Conservation (phyloP, 2,888 invertebrate genomes). For the Cheilosia scutellata region DNA sequence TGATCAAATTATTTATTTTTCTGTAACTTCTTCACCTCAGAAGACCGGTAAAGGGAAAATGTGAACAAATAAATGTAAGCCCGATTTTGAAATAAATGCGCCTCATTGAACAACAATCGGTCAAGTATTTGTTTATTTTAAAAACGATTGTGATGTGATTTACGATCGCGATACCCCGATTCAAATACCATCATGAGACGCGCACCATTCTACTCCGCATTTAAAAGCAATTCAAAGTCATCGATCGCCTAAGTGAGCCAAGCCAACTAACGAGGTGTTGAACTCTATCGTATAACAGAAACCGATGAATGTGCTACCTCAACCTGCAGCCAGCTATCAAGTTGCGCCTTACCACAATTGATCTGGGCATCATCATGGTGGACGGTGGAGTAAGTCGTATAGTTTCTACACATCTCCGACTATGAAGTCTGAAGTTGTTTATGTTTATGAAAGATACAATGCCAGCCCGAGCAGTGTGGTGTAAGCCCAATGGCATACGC, state of each 20-base stretch:
- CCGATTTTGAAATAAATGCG: conserved; percentile 9
- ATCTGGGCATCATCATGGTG: neutral
- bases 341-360: conserved; percentile 24
- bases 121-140: conserved; percentile 36
- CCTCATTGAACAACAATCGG: conserved; percentile 1
- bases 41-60: neutral
- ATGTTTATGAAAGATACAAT: neutral
- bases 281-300: conserved; percentile 66
- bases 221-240: conserved; percentile 56
- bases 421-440: conserved; percentile 28
- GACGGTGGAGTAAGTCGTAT: neutral
- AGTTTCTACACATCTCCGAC: conserved; percentile 16
- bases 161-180: conserved; percentile 18
- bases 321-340: conserved; percentile 17
- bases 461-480: neutral
- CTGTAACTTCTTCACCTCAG: too few species aligned
- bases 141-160: conserved; percentile 23
- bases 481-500: conserved; percentile 58
- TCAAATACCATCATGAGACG: conserved; percentile 11
- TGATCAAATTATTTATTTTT: too few species aligned
- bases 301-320: conserved; percentile 31
- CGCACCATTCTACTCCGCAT: conserved; percentile 1
- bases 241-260: conserved; percentile 57
- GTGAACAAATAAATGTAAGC: neutral
- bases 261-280: conserved; percentile 63